A percentile compares a stretch with the other conserved stretches of the same genome.
These are phyloP conservation scores for Antigone vipio DNA, from an alignment of 2,113 vertebrate genomes.

Conservation along the genomic window DNA sequence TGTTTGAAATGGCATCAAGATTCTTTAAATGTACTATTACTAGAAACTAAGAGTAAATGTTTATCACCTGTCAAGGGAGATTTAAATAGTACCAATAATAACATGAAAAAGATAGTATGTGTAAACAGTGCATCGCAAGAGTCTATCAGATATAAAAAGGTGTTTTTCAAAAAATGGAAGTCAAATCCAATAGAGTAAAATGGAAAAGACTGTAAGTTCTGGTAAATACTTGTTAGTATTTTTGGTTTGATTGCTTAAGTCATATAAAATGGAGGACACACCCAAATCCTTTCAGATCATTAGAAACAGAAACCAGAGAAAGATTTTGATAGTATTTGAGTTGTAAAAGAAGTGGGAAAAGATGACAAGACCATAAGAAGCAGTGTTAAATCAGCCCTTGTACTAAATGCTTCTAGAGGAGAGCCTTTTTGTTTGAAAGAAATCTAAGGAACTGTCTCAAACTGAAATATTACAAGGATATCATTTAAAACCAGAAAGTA, in stretches of 20 bases:
- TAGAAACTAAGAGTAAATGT: neutral
- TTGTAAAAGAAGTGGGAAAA: neutral
- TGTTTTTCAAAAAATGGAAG: neutral
- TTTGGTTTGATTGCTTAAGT: neutral
- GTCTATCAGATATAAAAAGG: neutral
- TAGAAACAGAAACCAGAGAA: neutral
- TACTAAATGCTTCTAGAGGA: neutral
- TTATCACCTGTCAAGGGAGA: neutral
- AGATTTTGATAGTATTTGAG: neutral
- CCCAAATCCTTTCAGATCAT: neutral
- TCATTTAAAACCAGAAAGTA: neutral
- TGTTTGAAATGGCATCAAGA: neutral
- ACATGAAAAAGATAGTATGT: neutral
- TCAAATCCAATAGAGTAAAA: neutral
- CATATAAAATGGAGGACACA: neutral
- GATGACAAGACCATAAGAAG: neutral
- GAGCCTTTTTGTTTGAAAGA: neutral
- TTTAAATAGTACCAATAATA: neutral
- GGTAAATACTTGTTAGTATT: neutral
- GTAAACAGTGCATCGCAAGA: neutral
- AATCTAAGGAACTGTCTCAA: neutral
- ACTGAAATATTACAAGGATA: neutral
- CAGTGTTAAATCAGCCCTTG: neutral
- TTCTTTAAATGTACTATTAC: neutral
- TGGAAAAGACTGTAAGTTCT: accelerated